Conservation (phyloP, 2,113 vertebrate species). For the Chionomys nivalis region DNA sequence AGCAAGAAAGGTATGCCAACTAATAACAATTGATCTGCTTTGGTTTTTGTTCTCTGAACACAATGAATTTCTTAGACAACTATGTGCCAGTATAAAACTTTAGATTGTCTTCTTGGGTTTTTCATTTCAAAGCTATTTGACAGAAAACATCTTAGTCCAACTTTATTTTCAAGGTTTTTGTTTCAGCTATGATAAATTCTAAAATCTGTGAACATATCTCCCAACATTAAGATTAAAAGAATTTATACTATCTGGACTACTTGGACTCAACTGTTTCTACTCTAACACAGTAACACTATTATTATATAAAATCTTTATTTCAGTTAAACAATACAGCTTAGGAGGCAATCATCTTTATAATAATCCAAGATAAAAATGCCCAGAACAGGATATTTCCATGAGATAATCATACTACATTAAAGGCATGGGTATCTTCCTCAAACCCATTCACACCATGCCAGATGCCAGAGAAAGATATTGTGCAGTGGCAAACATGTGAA, state of each 20-base stretch:
- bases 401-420: neutral
- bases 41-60: too few species aligned
- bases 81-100: too few species aligned
- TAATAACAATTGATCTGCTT: too few species aligned
- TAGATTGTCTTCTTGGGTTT: too few species aligned
- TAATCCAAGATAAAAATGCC: neutral
- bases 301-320: neutral
- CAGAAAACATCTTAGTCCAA: neutral
- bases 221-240: neutral
- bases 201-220: neutral
- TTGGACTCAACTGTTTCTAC: neutral
- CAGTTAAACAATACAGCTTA: neutral
- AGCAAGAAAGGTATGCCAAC: too few species aligned
- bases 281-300: neutral
- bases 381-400: neutral
- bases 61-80: too few species aligned
- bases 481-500: neutral
- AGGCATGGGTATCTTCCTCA: neutral
- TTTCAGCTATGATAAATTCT: neutral
- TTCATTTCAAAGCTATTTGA: neutral
- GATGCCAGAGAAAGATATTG: neutral
- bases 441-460: neutral
- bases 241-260: neutral
- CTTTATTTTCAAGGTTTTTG: neutral
- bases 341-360: neutral